These are phyloP conservation scores for Recurvirostra avosetta DNA, from an alignment of 2,113 vertebrate genomes.

Conservation along the genomic window DNA sequence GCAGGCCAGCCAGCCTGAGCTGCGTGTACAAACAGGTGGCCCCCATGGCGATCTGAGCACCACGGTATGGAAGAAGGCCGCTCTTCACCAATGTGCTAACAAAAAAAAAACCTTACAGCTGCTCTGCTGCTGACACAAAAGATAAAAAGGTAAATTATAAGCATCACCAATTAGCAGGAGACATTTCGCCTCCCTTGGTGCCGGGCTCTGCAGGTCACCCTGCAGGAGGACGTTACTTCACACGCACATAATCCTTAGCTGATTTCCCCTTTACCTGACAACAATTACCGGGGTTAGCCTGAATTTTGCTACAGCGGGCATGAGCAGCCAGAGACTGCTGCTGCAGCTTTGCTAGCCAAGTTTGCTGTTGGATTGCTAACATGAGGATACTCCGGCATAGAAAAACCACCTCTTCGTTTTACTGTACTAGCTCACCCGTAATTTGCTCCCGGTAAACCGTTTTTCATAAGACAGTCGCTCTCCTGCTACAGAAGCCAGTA, in stretches of 20 bases:
- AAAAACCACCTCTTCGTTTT: not conserved
- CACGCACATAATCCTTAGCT: rapidly evolving
- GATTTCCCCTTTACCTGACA: not conserved
- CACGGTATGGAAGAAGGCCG: not conserved
- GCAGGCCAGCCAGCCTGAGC: not conserved
- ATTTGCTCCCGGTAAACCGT: not conserved
- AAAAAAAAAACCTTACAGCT: not conserved
- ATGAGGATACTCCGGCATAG: not conserved
- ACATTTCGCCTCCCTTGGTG: not conserved
- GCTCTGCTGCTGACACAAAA: not conserved
- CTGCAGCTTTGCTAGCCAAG: not conserved
- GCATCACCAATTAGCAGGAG: not conserved
- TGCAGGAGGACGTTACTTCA: rapidly evolving
- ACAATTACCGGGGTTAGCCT: not conserved
- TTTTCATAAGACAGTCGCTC: not conserved
- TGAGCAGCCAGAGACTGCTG: not conserved
- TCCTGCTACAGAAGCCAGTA: not conserved
- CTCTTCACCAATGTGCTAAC: not conserved
- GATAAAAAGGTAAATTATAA: not conserved
- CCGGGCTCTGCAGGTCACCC: not conserved
- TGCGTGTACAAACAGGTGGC: not conserved
- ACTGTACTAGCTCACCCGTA: not conserved
- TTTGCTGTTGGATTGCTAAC: not conserved
- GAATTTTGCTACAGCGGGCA: not conserved
- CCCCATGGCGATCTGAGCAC: not conserved